phyloP scores from a whole-genome alignment of 2,888 invertebrate species.

The Callosobruchus maculatus region DNA sequence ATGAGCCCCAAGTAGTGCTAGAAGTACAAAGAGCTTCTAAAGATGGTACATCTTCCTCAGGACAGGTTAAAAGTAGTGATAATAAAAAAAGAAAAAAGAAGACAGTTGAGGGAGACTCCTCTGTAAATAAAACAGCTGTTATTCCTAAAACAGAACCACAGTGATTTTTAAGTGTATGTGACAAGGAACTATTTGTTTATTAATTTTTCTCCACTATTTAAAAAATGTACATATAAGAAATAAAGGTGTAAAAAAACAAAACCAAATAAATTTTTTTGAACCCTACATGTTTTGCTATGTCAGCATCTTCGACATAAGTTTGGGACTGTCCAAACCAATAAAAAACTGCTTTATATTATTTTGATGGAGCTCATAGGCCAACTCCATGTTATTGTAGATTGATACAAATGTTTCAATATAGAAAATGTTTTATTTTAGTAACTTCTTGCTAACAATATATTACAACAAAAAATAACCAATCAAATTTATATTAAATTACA shows the following conservation, averaged over 20 bases:
- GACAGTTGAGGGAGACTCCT: not conserved
- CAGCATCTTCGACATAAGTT: too few relatives aligned
- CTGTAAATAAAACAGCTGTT: not conserved
- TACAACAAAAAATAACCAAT: not conserved
- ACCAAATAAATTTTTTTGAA: too few relatives aligned
- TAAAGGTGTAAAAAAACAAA: too few relatives aligned
- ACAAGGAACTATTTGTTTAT: too few relatives aligned
- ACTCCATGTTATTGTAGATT: too few relatives aligned
- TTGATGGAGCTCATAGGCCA: too few relatives aligned
- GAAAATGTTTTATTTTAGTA: not conserved
- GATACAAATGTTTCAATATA: too few relatives aligned
- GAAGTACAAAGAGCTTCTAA: conserved; percentile 46
- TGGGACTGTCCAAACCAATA: too few relatives aligned
- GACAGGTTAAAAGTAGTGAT: conserved; percentile 15
- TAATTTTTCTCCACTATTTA: too few relatives aligned
- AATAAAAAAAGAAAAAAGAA: conserved; percentile 36
- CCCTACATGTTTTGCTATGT: too few relatives aligned
- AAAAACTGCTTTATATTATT: too few relatives aligned
- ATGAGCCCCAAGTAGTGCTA: conserved; percentile 52
- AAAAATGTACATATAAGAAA: too few relatives aligned
- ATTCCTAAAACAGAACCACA: not conserved
- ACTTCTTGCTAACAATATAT: not conserved
- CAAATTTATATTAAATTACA: not conserved
- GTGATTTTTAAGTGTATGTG: not conserved
- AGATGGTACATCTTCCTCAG: conserved; percentile 27